Evolutionary conservation across 2,113 vertebrate species (phyloP), one percentile per base, ranked within the genome.

Genomic region (Austrofundulus limnaeus): DNA sequence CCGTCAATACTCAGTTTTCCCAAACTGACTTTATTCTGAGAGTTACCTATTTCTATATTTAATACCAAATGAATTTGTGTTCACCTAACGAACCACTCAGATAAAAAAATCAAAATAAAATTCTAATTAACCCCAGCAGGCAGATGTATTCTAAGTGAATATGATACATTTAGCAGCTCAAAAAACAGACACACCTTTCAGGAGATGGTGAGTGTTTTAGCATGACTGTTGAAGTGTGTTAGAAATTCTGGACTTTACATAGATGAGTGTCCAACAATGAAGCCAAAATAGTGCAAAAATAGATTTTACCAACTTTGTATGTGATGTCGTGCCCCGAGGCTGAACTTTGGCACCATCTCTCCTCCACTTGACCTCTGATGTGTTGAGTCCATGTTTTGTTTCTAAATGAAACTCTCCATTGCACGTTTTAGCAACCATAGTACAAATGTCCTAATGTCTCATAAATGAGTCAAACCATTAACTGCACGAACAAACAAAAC

Each of bases 401-500:
- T 14, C 17, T 47, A 24, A 51, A 56, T 59, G 24, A 66, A 50
- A 57, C 24, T 54, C 2, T 23, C n/a, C 4, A 42, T 17, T 17
- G 20, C 66, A 68, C 8, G 15, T 25, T 46, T 57, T n/a, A n/a
- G 41, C 28, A 39, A 41, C 10, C 15, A 39, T 16, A 21, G 19
- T 61, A 21, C 41, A 66, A 31, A 59, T 46, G 41, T 53, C 28
- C 49, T 41, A 12, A 61, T 38, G 12, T 17, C 39, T 13, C 6
- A 14, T 37, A 19, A 47, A 17, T 6, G 17, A 39, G 8, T 16
- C 11, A 2, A 4, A 24, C 2, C 51, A 12, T 19, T 31, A 17
- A 46, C 37, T 49, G 25, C 9, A 34, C 23, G 16, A 11, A 20
- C 34, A 57, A 58, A 43, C 37, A 34, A 47, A 50, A 55, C 23